Evolutionary conservation across 2,113 vertebrate genomes (phyloP), one percentile per base, ranked within the genome.

Genomic region (Pituophis catenifer): DNA sequence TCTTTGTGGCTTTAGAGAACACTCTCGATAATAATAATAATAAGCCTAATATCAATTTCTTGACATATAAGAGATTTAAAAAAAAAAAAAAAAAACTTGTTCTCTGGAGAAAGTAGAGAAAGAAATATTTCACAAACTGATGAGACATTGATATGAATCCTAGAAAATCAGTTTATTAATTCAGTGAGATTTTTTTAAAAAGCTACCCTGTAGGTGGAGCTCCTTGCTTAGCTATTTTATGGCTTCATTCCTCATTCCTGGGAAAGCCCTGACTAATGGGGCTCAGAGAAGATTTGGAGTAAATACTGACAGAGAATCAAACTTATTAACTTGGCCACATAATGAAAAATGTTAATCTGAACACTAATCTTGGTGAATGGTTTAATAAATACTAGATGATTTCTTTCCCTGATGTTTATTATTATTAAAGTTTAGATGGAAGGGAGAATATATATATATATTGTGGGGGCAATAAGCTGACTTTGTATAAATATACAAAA

Each of bases 161-260:
- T 24, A 23, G 86, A 44, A 58, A 58, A 58, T 21, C 33, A 89
- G 50, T 8, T 33, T 38, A 8, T n/a, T 93, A 93, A 89, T 44
- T 48, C 44, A 12, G 21, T 24, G 54, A 19, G 3, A 3, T 3
- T 2, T 57, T 7, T 29, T 26, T 3, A 33, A 5, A 9, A 19
- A 38, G 50, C 65, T 52, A 48, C 88, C 98, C 97, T 95, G 96
- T 95, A 97, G 97, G 38, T 96, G 97, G 97, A 97, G 97, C 97
- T 96, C 92, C 94, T 17, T 59, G 7, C 96, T 96, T 86, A 95
- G 29, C 33, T 57, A 87, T 95, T 38, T 15, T n/a, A 29, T 75
- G 38, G 13, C 58, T 52, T 17, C 53, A 54, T 54, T 33, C 48
- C 7, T 62, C 24, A 4, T 7, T n/a, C 9, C 52, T 10, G 26